Conservation (phyloP, 1,140 invertebrate species). For the Diorhabda elongata region DNA sequence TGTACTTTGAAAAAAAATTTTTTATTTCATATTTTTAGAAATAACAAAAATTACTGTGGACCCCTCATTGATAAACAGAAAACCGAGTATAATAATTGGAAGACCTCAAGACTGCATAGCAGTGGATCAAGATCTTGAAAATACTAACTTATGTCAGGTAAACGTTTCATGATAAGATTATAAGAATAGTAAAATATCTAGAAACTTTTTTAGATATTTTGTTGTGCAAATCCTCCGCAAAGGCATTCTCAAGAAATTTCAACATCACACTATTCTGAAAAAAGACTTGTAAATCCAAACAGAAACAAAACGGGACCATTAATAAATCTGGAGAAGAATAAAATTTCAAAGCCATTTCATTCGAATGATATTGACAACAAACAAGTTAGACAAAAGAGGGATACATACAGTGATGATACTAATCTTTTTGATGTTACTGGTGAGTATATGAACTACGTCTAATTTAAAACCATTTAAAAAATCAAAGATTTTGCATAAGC, state of each 20-base stretch:
- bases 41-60: slow-evolving; percentile 33
- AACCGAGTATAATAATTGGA: slow-evolving; percentile 34
- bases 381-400: slow-evolving; percentile 34
- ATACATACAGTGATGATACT: slow-evolving; percentile 34
- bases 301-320: slow-evolving; percentile 28
- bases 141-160: slow-evolving; percentile 36
- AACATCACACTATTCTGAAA: slow-evolving; percentile 24
- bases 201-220: slow-evolving; percentile 35
- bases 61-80: slow-evolving; percentile 26
- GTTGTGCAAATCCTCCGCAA: slow-evolving; percentile 31
- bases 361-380: slow-evolving; percentile 44
- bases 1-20: background rate
- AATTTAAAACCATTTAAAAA: no score
- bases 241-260: slow-evolving; percentile 4
- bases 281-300: slow-evolving; percentile 24
- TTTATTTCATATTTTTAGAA: slow-evolving; percentile 23
- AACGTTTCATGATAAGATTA: background rate
- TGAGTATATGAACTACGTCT: background rate
- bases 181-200: background rate
- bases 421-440: slow-evolving; percentile 34
- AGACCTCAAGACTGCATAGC: slow-evolving; percentile 36
- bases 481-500: no score
- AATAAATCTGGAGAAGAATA: slow-evolving; percentile 37
- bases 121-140: slow-evolving; percentile 37
- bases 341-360: slow-evolving; percentile 37